Evolutionary conservation across 1,140 invertebrate genomes (phyloP).

Genomic region (Drosophila insularis): DNA sequence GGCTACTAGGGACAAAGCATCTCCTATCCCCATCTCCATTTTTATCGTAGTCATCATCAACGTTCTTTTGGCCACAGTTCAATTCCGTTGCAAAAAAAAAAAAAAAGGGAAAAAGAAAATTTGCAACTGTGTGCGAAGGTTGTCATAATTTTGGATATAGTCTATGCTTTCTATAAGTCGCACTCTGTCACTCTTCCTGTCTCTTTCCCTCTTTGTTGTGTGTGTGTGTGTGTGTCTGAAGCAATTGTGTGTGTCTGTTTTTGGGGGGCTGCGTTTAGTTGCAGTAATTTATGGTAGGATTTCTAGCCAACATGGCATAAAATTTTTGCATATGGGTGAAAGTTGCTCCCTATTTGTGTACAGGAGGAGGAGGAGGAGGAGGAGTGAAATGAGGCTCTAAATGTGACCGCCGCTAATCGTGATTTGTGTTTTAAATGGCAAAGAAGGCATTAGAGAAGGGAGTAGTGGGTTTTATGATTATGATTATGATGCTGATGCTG

Average conservation of each 20-base stretch:
- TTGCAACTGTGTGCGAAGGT: constrained; percentile 18
- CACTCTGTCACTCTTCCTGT: neutral
- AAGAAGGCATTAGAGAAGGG: neutral
- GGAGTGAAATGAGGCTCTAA: constrained; percentile 25
- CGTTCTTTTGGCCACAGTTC: constrained; percentile 15
- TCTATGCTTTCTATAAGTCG: constrained; percentile 2
- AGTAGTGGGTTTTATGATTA: neutral
- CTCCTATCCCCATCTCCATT: neutral
- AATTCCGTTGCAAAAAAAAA: constrained; percentile 23
- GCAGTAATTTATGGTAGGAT: constrained; percentile 60
- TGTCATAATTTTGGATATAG: constrained; percentile 70
- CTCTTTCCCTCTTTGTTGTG: neutral
- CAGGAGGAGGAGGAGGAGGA: neutral
- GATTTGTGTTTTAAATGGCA: constrained; percentile 70
- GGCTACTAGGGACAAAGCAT: neutral
- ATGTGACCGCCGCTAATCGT: constrained; percentile 56
- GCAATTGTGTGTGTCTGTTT: constrained; percentile 5
- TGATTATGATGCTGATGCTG: constrained; percentile 7
- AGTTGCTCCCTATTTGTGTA: constrained; percentile 15
- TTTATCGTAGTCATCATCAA: constrained; percentile 38
- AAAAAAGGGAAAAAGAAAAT: constrained; percentile 16
- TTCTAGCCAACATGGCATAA: constrained; percentile 34
- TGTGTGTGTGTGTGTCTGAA: neutral
- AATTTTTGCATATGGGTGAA: constrained; percentile 41
- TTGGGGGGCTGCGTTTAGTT: constrained; percentile 41